phyloP scores from a whole-genome alignment of 2,113 vertebrate species.

The Oxyura jamaicensis region DNA sequence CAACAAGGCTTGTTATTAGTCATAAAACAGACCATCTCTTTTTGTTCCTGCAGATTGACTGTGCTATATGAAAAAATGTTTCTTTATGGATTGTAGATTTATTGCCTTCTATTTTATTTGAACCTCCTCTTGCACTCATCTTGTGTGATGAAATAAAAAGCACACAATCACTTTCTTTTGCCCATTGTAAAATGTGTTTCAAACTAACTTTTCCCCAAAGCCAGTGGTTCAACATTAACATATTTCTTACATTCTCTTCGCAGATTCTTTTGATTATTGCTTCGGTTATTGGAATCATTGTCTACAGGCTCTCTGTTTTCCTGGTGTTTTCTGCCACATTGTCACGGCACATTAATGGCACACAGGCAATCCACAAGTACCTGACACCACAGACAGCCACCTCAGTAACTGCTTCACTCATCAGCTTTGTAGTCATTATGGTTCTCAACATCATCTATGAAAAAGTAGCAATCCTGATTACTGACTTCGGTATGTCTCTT shows the following conservation, averaged over 20 bases:
- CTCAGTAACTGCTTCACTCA: conserved; percentile 89
- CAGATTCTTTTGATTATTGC: conserved; percentile 91
- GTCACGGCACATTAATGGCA: conserved; percentile 73
- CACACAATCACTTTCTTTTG: not conserved
- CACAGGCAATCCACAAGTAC: conserved; percentile 87
- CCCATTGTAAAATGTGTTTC: not conserved
- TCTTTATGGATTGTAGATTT: not conserved
- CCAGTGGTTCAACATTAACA: not conserved
- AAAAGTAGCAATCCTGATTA: conserved; percentile 92
- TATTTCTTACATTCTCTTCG: conserved; percentile 18
- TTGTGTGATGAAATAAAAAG: not conserved
- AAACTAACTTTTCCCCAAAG: not conserved
- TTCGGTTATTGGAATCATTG: conserved; percentile 91
- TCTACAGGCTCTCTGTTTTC: conserved; percentile 92
- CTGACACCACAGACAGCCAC: conserved; percentile 94
- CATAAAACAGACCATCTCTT: conserved; percentile 14
- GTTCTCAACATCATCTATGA: conserved; percentile 91
- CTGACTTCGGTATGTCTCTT: conserved; percentile 85
- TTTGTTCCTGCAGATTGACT: not conserved
- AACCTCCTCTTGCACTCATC: not conserved
- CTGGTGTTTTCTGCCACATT: conserved; percentile 84
- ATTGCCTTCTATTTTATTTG: not conserved
- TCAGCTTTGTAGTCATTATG: conserved; percentile 93
- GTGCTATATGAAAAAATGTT: not conserved
- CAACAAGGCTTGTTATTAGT: conserved; percentile 19